A percentile compares a stretch with the other conserved stretches of the same genome.
phyloP scores from a whole-genome alignment of 2,113 vertebrate species.

The Aphyosemion australe region DNA sequence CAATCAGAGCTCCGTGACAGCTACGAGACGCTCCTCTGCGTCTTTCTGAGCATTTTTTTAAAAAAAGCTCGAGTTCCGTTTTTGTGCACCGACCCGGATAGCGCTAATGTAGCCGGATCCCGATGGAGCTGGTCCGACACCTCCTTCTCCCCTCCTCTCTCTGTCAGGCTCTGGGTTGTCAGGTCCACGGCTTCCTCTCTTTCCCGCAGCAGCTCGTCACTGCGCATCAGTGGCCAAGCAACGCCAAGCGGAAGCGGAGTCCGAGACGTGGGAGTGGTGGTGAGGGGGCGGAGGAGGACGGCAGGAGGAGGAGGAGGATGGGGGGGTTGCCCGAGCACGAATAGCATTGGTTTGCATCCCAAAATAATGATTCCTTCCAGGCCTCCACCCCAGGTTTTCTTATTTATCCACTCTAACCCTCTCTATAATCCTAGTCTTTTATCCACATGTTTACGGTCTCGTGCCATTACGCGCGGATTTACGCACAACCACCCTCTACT shows the following conservation, averaged over 20 bases:
- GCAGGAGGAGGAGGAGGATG: conserved; percentile 43
- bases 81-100: conserved; percentile 51
- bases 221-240: conserved; percentile 68
- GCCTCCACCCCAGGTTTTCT: conserved; percentile 38
- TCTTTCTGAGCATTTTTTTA: conserved; percentile 58
- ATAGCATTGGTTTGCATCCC: conserved; percentile 69
- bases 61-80: conserved; percentile 14
- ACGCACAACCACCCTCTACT: neutral
- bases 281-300: conserved; percentile 26
- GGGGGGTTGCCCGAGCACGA: conserved; percentile 68
- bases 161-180: conserved; percentile 49
- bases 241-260: conserved; percentile 76
- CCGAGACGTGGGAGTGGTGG: conserved; percentile 59
- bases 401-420: conserved; percentile 15
- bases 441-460: conserved; percentile 19
- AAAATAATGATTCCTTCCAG: conserved; percentile 55
- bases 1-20: conserved; percentile 29
- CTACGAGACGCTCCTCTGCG: conserved; percentile 31
- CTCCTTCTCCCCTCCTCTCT: conserved; percentile 68
- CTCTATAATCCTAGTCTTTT: conserved; percentile 25
- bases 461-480: conserved; percentile 26
- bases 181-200: conserved; percentile 27
- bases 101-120: conserved; percentile 60
- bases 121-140: conserved; percentile 74
- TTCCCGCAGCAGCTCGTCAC: conserved; percentile 12